These are phyloP conservation scores for Aphidoletes aphidimyza DNA, from an alignment of 2,888 invertebrate genomes.

Conservation along the genomic window DNA sequence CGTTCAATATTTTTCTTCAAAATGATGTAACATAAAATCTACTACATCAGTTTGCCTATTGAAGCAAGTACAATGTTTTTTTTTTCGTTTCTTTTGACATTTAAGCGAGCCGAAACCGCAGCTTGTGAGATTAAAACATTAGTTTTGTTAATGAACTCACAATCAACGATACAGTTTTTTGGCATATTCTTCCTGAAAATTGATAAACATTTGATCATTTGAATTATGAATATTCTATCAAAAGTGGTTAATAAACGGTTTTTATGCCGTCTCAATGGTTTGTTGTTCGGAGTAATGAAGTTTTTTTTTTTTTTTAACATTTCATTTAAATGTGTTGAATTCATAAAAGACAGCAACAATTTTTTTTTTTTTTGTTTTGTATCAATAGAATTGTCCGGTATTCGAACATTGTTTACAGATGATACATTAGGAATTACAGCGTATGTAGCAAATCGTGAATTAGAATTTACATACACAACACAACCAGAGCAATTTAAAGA, in stretches of 20 bases:
- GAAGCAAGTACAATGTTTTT: constrained; percentile 21
- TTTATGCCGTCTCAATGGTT: not conserved
- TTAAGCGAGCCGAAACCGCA: constrained; percentile 2
- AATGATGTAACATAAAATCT: not conserved
- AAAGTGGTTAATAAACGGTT: not conserved
- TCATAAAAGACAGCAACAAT: not conserved
- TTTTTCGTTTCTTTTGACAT: not conserved
- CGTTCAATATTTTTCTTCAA: not conserved
- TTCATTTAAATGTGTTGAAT: not conserved
- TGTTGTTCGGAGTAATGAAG: too few relatives aligned
- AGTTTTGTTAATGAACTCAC: not conserved
- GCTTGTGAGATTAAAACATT: not conserved
- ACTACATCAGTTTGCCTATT: not conserved
- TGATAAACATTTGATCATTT: not conserved
- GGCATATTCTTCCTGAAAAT: not conserved
- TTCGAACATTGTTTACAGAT: not conserved
- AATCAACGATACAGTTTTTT: not conserved
- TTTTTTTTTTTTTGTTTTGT: not conserved
- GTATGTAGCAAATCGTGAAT: not conserved
- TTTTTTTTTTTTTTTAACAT: too few relatives aligned
- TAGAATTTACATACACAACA: not conserved
- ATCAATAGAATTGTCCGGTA: not conserved
- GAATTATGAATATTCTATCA: not conserved
- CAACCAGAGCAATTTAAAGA: not conserved
- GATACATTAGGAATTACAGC: not conserved